Base-by-base conservation (phyloP, 2,888 invertebrate genomes). In the Paralinhomoeus sp. region DNA sequence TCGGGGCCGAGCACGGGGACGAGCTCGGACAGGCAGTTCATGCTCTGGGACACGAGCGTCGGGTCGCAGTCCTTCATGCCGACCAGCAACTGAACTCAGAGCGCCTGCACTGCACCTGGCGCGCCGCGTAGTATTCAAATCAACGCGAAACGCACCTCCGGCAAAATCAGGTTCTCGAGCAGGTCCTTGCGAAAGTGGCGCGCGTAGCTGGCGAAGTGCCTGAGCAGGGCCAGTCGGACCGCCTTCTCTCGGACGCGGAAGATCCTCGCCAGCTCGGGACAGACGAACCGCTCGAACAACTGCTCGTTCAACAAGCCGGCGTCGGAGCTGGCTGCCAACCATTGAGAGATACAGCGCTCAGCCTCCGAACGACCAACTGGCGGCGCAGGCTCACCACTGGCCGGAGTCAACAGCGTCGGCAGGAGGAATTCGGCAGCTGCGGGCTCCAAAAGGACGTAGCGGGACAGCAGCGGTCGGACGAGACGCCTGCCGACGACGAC, bases 41-140 rank as follows among this genome's bases (percentile, higher is more conserved):
- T 67, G 13, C 84, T 85, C 46, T 75, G 74, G 23, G 78, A 73
- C 1, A 85, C 85, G 48, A 87, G 66, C 43, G 71, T 71, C 61
- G 85, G 81, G 63, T 81, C 78, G 1, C 75, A 75, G 58, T 87
- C 85, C 62, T 80, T 78, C 51, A 87, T 76, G 3, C 84, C 85
- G 33, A 82, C 71, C 35, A 84, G 69, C 42, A 84, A 65, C 75
- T 78, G 65, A 21, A 24, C 3, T 27, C 12, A 21, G 7, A 12
- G 27, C 27, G 12, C 5, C 5, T 27, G 27, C 27, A 27, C 27
- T 27, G 27, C 27, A 27, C 5, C 27, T 12, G 27, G 12, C 27
- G 27, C 27, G 7, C 12, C 7, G 7, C 27, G 5, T 27, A 27
- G 27, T 27, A 27, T 12, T 9, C 12, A 5, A 27, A 27, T 27